phyloP scores from a whole-genome alignment of 2,888 invertebrate genomes.

The Venustoraphidia nigricollis region DNA sequence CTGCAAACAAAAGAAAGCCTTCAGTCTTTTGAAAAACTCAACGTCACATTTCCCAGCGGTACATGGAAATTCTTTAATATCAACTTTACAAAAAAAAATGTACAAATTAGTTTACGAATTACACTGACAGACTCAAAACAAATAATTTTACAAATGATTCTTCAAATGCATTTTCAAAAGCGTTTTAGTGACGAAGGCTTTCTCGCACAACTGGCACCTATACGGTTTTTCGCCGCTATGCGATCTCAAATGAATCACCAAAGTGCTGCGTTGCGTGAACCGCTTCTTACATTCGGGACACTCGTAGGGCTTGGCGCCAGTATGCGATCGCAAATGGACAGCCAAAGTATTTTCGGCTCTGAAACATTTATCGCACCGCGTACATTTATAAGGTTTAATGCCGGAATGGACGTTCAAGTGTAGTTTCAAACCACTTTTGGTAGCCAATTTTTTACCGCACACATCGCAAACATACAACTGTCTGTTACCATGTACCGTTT shows the following conservation, averaged over 20 bases:
- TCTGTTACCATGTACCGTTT: neutral
- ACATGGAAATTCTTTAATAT: neutral
- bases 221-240: slow-evolving; percentile 32
- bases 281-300: slow-evolving; percentile 15
- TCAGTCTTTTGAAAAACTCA: slow-evolving; percentile 19
- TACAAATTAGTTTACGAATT: no score
- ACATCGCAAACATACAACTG: slow-evolving; percentile 7
- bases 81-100: no score
- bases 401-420: slow-evolving; percentile 7
- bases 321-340: slow-evolving; percentile 5
- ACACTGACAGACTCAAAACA: no score
- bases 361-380: slow-evolving; percentile 6
- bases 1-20: no score
- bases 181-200: slow-evolving; percentile 17
- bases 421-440: neutral
- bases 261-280: slow-evolving; percentile 24
- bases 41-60: slow-evolving; percentile 21
- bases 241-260: slow-evolving; percentile 29
- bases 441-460: slow-evolving; percentile 4
- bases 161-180: slow-evolving; percentile 17
- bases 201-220: slow-evolving; percentile 26
- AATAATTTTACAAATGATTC: neutral
- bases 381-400: slow-evolving; percentile 10
- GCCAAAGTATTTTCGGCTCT: neutral
- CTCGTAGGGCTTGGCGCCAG: slow-evolving; percentile 6